Evolutionary conservation across 2,888 invertebrate species (phyloP).

Genomic region (Drosophila vallismaia): DNA sequence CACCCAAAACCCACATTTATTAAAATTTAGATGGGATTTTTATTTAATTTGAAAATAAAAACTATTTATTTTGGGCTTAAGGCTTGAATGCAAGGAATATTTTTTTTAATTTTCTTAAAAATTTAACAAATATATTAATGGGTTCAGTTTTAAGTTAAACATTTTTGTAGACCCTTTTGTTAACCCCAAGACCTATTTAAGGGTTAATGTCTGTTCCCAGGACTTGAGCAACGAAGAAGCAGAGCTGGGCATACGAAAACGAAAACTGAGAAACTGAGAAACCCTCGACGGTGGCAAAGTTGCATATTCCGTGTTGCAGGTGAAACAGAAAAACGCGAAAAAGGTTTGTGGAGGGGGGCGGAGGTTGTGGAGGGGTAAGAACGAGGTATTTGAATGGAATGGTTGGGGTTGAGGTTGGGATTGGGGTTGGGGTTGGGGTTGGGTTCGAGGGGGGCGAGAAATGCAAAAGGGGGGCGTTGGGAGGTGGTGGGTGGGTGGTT

Average conservation of each 20-base stretch:
- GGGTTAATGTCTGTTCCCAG: slow-evolving; percentile 31
- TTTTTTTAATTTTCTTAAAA: background rate
- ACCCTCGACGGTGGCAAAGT: slow-evolving; percentile 40
- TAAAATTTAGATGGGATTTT: slow-evolving; percentile 4
- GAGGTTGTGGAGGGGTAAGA: background rate
- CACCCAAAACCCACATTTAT: slow-evolving; percentile 21
- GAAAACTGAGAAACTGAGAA: slow-evolving; percentile 23
- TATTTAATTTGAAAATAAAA: background rate
- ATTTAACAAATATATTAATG: no score
- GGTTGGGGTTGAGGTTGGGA: background rate
- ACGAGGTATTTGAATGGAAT: slow-evolving; percentile 33
- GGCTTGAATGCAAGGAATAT: no score
- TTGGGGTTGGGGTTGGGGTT: background rate
- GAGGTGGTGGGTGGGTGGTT: slow-evolving; percentile 11
- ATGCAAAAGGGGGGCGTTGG: background rate
- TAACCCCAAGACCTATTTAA: background rate
- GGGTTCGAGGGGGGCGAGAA: background rate
- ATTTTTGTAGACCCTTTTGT: background rate
- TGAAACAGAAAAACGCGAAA: slow-evolving; percentile 25
- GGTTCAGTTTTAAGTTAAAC: background rate
- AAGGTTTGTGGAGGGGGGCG: slow-evolving; percentile 26
- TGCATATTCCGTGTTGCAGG: slow-evolving; percentile 45
- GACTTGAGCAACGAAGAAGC: slow-evolving; percentile 11
- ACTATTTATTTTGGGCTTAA: background rate
- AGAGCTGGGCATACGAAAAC: slow-evolving; percentile 27